phyloP scores from a whole-genome alignment of 2,888 invertebrate species.

The Brachycybe producta region DNA sequence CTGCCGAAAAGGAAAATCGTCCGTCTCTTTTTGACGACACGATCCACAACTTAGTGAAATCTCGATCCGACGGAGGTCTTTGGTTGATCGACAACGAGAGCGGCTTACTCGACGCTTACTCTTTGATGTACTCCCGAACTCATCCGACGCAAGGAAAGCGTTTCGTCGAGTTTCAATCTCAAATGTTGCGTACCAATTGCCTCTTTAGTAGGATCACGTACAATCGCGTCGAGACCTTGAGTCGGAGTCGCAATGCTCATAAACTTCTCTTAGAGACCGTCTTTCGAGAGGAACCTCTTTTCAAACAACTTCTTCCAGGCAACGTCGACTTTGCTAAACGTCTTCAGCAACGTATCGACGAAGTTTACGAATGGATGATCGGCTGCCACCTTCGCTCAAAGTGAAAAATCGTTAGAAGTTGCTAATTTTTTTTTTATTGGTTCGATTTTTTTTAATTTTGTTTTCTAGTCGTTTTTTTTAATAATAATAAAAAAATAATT shows the following conservation, averaged over 20 bases:
- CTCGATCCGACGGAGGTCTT: conserved; percentile 28
- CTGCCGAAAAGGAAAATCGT: conserved; percentile 31
- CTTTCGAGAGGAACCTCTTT: conserved; percentile 25
- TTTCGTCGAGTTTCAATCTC: conserved; percentile 29
- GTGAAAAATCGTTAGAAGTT: no score
- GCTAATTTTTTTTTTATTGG: no score
- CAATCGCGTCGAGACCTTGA: conserved; percentile 21
- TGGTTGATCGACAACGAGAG: conserved; percentile 38
- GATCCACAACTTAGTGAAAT: conserved; percentile 33
- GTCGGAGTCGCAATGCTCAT: conserved; percentile 20
- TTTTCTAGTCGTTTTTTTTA: no score
- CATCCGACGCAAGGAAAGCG: conserved; percentile 19
- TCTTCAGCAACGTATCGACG: conserved; percentile 25
- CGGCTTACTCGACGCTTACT: conserved; percentile 34
- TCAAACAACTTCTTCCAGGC: conserved; percentile 21
- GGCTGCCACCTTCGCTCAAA: no score
- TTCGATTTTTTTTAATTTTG: no score
- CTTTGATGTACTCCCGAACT: conserved; percentile 27
- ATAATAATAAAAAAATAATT: no score
- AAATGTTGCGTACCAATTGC: conserved; percentile 31
- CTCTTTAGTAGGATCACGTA: conserved; percentile 29
- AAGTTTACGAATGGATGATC: conserved; percentile 25
- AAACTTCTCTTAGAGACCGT: conserved; percentile 23
- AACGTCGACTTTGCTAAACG: conserved; percentile 22
- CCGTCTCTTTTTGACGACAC: conserved; percentile 30